Evolutionary conservation across 2,888 invertebrate species (phyloP).

Genomic region (Lycophotia porphyrea): DNA sequence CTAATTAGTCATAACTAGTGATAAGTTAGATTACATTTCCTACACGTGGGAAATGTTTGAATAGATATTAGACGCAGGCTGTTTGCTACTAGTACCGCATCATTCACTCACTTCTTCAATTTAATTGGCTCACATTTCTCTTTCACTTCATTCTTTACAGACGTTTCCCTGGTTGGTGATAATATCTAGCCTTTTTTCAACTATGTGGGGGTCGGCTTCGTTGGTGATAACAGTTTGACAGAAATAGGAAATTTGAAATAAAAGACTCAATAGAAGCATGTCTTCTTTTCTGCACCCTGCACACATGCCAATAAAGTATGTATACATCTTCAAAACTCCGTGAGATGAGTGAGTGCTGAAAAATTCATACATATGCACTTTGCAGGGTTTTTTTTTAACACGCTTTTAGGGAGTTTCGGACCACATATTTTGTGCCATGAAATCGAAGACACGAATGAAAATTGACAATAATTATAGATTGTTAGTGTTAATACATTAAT

Average conservation of each 20-base stretch:
- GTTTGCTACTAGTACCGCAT: not conserved
- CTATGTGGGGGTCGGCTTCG: not conserved
- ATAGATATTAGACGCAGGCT: not conserved
- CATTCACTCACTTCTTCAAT: not conserved
- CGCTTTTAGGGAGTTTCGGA: not conserved
- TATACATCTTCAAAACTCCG: slow-evolving; percentile 24
- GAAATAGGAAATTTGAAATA: not conserved
- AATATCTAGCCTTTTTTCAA: not conserved
- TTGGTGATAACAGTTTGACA: not conserved
- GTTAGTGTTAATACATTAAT: no score
- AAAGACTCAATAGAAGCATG: not conserved
- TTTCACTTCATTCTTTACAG: no score
- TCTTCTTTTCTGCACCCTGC: slow-evolving; percentile 17
- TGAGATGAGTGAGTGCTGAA: slow-evolving; percentile 30
- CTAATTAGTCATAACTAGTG: not conserved
- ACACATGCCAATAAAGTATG: slow-evolving; percentile 19
- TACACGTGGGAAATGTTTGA: not conserved
- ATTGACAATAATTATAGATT: no score
- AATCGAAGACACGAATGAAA: not conserved
- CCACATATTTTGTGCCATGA: not conserved
- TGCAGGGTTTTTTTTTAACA: slow-evolving; percentile 11
- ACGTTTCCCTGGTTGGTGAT: not conserved
- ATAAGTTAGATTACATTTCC: not conserved
- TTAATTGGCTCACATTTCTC: not conserved
- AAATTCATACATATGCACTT: slow-evolving; percentile 26